Evolutionary conservation across 2,888 invertebrate species (phyloP).

Genomic region (Tetragnatha montana): DNA sequence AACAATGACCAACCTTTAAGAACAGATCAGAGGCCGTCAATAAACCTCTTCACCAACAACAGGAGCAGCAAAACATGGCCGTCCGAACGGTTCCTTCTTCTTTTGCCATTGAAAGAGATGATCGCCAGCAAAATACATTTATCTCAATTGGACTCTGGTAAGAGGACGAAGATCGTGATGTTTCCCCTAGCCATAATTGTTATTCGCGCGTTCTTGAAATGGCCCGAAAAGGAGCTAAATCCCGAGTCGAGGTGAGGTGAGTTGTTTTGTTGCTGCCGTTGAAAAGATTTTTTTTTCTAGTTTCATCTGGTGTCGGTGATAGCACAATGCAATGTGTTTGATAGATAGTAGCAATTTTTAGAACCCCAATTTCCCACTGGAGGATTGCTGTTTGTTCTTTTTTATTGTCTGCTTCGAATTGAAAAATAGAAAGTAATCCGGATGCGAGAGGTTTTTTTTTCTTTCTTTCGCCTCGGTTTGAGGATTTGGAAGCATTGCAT

Average conservation of each 20-base stretch:
- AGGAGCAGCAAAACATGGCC: constrained; percentile 5
- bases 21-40: neutral
- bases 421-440: neutral
- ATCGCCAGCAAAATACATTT: constrained; percentile 43
- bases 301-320: neutral
- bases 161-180: constrained; percentile 39
- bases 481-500: no score
- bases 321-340: neutral
- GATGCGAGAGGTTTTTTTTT: neutral
- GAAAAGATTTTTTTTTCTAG: constrained; percentile 17
- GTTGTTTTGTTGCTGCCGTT: neutral
- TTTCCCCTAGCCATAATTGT: constrained; percentile 36
- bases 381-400: neutral
- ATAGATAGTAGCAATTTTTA: neutral
- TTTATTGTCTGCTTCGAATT: neutral
- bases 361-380: neutral
- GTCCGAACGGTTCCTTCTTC: neutral
- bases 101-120: constrained; percentile 17
- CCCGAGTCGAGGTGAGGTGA: constrained; percentile 4
- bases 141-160: constrained; percentile 51
- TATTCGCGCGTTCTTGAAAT: constrained; percentile 33
- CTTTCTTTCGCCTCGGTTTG: no score
- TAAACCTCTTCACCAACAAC: neutral
- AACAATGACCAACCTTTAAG: neutral
- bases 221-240: constrained; percentile 39